Conservation (phyloP, 2,113 vertebrate genomes). For the Oostethus manadensis region DNA sequence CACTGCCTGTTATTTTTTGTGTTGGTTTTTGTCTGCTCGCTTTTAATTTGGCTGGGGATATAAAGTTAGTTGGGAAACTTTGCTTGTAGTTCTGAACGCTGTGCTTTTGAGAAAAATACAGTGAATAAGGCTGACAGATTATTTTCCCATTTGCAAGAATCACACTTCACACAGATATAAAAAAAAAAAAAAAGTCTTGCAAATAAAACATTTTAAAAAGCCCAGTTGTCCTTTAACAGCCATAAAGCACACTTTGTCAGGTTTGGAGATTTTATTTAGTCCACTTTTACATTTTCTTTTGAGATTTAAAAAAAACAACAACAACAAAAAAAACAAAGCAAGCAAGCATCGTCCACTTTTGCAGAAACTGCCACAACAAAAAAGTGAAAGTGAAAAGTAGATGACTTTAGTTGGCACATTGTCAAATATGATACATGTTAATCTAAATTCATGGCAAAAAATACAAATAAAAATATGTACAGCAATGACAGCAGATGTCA, state of each 20-base stretch:
- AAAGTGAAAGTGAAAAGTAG: constrained; percentile 52
- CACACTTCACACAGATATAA: no score
- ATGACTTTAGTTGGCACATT: constrained; percentile 65
- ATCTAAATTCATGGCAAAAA: constrained; percentile 47
- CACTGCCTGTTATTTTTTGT: no score
- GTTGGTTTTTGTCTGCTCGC: no score
- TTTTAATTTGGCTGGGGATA: no score
- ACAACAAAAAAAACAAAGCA: constrained; percentile 19
- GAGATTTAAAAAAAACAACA: constrained; percentile 75
- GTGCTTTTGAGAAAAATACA: no score
- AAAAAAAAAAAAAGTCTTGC: no score
- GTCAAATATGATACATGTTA: constrained; percentile 56
- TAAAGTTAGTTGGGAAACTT: no score
- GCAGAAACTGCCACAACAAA: constrained; percentile 53
- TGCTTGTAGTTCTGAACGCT: no score
- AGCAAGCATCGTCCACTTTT: constrained; percentile 65
- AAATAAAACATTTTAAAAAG: no score
- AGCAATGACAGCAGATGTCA: constrained; percentile 55
- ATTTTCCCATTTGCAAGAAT: no score
- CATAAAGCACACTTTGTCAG: constrained; percentile 22
- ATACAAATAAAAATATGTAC: constrained; percentile 61
- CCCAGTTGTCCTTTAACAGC: no score
- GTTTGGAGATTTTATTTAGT: constrained; percentile 70
- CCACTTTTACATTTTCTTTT: constrained; percentile 69
- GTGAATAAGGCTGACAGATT: no score